Base-by-base conservation (phyloP, 2,888 invertebrate species). In the Carcina quercana region DNA sequence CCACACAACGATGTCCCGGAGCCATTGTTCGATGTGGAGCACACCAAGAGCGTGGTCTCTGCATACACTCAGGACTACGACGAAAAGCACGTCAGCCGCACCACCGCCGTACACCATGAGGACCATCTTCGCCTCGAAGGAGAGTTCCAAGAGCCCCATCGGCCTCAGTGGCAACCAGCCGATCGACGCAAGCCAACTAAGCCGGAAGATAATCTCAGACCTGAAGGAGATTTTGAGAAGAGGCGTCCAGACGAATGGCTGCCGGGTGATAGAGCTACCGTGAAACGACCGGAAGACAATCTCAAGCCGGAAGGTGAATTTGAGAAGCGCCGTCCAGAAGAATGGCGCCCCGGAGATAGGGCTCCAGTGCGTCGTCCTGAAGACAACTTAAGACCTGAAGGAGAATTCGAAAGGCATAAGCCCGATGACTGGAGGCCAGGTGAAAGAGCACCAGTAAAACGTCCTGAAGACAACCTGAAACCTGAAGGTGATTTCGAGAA, bases 81-180 rank as follows among this genome's bases (percentile, higher is more conserved):
- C 56, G 87, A 87, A 61, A 89, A 89, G 51, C 87, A 86, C 49
- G 86, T 87, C 40, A 88, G 86, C 49, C 80, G 87, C 45, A 87
- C 86, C 43, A 84, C 82, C 38, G 82, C 85, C 54, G 86, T 85
- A 47, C 83, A 86, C 45, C 87, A 90, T 62, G 89, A 89, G 59
- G 92, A 92, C 61, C 89, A 92, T 57, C 80, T 93, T 28, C 88
- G 88, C 32, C 85, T 88, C 47, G 92, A 92, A 58, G 92, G 92
- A 8, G 89, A 89, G 13, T 90, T 90, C 55, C 87, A 87, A 38
- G 68, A 72, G 37, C 85, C 83, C 30, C 82, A 76, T 50, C 79
- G 79, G 22, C 74, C 68, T 34, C 60, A 66, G 36, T 80, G 86
- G 80, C 72, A 76, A 40, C 86, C 85, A 14, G 88, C 85, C 7